phyloP scores from a whole-genome alignment of 1,140 invertebrate genomes.

The Semibalanus balanoides region DNA sequence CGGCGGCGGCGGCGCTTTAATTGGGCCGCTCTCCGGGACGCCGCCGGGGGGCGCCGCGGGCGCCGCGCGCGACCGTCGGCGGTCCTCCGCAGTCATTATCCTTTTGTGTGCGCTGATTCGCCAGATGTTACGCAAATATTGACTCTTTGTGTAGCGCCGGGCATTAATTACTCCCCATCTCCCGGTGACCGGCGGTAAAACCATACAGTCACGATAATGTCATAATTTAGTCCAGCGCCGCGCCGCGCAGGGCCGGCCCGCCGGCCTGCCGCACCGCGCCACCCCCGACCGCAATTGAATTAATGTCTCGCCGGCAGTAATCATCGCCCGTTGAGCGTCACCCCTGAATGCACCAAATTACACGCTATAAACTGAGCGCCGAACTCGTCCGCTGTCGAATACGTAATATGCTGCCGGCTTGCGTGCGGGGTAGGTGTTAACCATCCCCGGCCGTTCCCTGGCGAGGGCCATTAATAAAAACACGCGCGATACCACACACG shows the following conservation, averaged over 20 bases:
- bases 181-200: neutral
- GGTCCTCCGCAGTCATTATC: neutral
- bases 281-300: neutral
- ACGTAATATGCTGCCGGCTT: neutral
- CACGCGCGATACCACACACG: neutral
- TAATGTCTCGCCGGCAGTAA: neutral
- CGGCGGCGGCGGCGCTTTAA: neutral
- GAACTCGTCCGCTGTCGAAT: neutral
- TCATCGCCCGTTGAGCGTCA: neutral
- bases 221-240: neutral
- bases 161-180: neutral
- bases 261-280: too few species aligned
- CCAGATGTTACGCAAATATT: constrained; percentile 2
- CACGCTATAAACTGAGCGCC: neutral
- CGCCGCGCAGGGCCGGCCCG: too few species aligned
- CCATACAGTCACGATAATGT: neutral
- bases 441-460: neutral
- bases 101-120: neutral
- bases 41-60: too few species aligned
- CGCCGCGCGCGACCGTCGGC: too few species aligned
- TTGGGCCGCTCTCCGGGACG: neutral
- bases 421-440: neutral
- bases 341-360: neutral
- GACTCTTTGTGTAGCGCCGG: neutral
- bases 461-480: neutral